Base-by-base conservation (phyloP, 2,888 invertebrate species). In the Balanococcus diminutus region DNA sequence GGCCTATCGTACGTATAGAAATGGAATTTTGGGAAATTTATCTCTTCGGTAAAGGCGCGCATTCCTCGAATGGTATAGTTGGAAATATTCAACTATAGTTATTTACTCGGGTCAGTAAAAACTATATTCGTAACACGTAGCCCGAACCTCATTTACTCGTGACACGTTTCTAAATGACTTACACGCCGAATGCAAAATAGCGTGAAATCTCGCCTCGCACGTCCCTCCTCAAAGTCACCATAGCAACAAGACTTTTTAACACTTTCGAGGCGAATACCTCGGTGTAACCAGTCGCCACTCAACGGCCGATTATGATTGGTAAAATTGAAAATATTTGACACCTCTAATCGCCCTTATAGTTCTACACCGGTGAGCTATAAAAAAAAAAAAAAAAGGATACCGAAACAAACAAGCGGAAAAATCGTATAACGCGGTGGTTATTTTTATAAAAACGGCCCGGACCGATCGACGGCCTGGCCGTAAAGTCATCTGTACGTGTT, bases 101-200 rank as follows among this genome's bases (percentile, higher is more conserved):
- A 79, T 79, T 79, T 79, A 79, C 75, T 79, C 72, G 61, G 84
- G 84, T 84, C 84, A 84, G 84, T 84, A 67, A 32, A 79, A 36
- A 56, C 22, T 56, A 22, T 83, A 56, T 82, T 82, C 84, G 61
- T 61, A 25, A 28, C 84, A 84, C 84, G 84, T 61, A 61, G 32
- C 32, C 28, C 67, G 67, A 84, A 67, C 84, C 36, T 61, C 67
- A 39, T 84, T 84, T 39, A 67, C 61, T 84, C 84, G 84, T 84
- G 84, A 84, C 84, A 84, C 84, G 56, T 61, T 67, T 84, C 61
- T 67, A 61, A 84, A 84, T 84, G 84, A 84, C 36, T 84, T 84
- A 84, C 51, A 84, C 61, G 67, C 9, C 67, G 84, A 84, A 84
- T 84, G 61, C 61, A 84, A 84, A 84, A 84, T 67, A 36, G 67